These are phyloP conservation scores for Stenoptilia bipunctidactyla DNA, from an alignment of 2,888 invertebrate genomes.

Conservation along the genomic window DNA sequence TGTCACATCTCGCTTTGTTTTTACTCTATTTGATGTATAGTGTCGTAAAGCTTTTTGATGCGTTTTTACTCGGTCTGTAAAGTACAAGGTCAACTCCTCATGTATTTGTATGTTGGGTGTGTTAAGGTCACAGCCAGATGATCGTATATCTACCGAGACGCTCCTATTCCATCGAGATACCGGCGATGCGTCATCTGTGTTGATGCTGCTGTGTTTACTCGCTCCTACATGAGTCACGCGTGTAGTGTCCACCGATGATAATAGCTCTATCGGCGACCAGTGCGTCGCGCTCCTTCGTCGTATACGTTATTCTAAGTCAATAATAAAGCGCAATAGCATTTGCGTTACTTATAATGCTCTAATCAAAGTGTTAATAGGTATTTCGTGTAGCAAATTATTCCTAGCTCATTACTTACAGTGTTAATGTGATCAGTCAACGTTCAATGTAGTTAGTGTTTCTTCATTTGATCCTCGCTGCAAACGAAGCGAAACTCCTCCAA, in stretches of 20 bases:
- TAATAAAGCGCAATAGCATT: background rate
- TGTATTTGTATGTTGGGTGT: background rate
- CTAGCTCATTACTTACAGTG: background rate
- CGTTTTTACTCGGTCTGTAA: background rate
- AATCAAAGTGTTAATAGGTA: no score
- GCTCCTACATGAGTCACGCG: background rate
- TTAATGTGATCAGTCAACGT: slow-evolving; percentile 1
- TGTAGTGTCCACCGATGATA: background rate
- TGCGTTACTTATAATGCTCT: background rate
- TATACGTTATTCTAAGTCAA: background rate
- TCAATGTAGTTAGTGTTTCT: background rate
- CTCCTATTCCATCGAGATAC: background rate
- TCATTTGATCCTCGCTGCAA: slow-evolving; percentile 20
- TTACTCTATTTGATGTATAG: no score
- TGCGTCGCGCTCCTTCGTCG: background rate
- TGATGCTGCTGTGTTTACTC: background rate
- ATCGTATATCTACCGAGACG: background rate
- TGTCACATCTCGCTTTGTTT: no score
- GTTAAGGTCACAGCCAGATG: background rate
- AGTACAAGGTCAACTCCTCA: slow-evolving; percentile 1
- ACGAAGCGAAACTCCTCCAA: slow-evolving; percentile 34
- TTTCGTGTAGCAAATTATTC: background rate
- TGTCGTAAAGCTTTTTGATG: no score
- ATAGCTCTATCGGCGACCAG: background rate
- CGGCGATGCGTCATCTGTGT: background rate